Conservation (phyloP, 2,797 vertebrate genomes). For the Eidolon dupreanum region DNA sequence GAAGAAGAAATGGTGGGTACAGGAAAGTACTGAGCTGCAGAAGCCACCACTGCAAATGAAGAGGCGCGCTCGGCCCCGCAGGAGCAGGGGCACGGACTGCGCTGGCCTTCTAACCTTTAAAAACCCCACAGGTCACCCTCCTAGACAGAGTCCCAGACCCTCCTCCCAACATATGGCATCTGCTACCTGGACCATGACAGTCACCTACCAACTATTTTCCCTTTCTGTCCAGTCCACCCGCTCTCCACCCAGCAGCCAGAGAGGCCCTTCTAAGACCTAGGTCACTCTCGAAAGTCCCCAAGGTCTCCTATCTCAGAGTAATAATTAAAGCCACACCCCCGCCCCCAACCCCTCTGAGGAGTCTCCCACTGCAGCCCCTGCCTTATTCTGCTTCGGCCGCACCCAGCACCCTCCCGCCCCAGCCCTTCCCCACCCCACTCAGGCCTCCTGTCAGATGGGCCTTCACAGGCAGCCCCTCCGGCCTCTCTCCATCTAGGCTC, state of each 20-base stretch:
- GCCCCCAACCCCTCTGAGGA: background rate
- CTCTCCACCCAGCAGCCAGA: background rate
- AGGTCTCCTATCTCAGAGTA: background rate
- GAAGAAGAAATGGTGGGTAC: background rate
- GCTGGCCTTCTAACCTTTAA: background rate
- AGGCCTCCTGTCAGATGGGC: background rate
- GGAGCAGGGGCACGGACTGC: rapidly evolving
- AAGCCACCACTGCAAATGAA: background rate
- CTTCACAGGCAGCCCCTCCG: background rate
- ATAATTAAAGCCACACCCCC: background rate
- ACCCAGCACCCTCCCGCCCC: background rate
- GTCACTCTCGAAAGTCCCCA: background rate
- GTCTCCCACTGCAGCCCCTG: background rate
- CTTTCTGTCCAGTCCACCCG: background rate
- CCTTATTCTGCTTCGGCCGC: background rate
- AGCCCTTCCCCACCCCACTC: background rate
- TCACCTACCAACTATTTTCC: background rate
- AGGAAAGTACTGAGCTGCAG: background rate
- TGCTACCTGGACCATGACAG: background rate
- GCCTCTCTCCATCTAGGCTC: background rate
- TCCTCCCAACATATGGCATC: background rate
- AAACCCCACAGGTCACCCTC: background rate
- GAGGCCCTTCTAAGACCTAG: background rate
- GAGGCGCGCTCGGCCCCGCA: background rate
- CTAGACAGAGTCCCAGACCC: background rate